These are phyloP conservation scores for Ellobius talpinus DNA, from an alignment of 2,113 vertebrate species.

Conservation along the genomic window DNA sequence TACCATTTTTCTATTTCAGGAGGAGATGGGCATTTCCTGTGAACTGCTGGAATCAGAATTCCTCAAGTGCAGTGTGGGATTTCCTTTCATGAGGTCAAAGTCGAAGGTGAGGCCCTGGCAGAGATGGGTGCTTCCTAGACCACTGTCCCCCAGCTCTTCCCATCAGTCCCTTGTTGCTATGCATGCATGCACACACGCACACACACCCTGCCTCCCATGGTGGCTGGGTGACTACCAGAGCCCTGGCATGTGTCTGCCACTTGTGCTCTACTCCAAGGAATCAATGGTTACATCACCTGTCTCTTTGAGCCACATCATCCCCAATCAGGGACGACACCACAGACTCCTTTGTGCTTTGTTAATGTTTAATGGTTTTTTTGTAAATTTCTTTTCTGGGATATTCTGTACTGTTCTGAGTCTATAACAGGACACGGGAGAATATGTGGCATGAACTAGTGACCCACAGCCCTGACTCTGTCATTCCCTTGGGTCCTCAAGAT, in stretches of 20 bases:
- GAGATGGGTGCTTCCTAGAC: neutral
- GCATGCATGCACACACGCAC: neutral
- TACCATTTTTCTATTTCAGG: slow-evolving; percentile 88
- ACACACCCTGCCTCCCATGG: neutral
- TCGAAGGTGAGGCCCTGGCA: slow-evolving; percentile 90
- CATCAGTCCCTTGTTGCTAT: neutral
- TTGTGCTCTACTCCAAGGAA: neutral
- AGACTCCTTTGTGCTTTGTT: neutral
- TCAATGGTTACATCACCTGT: neutral
- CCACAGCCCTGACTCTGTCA: neutral
- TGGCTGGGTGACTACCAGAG: neutral
- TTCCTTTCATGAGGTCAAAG: slow-evolving; percentile 99
- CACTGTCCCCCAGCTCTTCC: neutral
- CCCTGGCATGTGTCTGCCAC: neutral
- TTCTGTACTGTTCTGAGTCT: neutral
- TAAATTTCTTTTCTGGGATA: neutral
- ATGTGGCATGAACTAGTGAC: neutral
- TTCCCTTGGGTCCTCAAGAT: neutral
- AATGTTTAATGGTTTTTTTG: neutral
- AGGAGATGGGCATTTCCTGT: slow-evolving; percentile 98
- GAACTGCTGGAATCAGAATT: slow-evolving; percentile 95
- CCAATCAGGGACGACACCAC: neutral
- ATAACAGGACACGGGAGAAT: neutral
- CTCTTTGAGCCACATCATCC: neutral
- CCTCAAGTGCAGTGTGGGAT: slow-evolving; percentile 98